Evolutionary conservation across 2,113 vertebrate species (phyloP), one percentile per base, ranked within the genome.

Genomic region (Copsychus sechellarum): DNA sequence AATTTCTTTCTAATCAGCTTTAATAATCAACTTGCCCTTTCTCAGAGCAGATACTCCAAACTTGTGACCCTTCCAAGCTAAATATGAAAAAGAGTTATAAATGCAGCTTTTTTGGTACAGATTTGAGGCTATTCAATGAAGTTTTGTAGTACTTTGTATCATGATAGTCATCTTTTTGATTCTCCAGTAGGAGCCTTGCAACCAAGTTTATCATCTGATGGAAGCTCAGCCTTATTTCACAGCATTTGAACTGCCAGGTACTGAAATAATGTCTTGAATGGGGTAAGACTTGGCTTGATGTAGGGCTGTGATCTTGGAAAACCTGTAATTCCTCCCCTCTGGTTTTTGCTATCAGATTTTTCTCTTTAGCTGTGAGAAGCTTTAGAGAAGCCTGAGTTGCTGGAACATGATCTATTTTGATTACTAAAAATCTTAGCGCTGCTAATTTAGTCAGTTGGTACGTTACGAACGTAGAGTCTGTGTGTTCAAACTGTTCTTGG

Each of bases 401-500:
- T 80, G 53, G 88, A 92, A 92, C 92, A 83, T 17, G 67, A 88
- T 90, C 88, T 96, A 50, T 95, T 96, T 88, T 81, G 71, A 82
- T 93, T 70, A 34, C 88, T 73, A 42, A 88, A 94, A 95, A 40
- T 62, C 93, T 86, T 7, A 50, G 73, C 1, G 0, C 82, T 87
- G 85, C 94, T 95, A 80, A 92, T 94, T 95, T 85, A 89, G 95
- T 91, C 94, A 76, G 90, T 79, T 73, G 11, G 79, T 80, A 85
- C 11, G 66, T 73, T 93, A 28, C 2, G 3, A 80, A 74, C 20
- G 88, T 62, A 56, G 90, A 81, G 57, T 92, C 90, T 86, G 72
- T 74, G 85, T 96, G 90, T 90, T 96, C 95, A 94, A 87, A 90
- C 94, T 94, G 82, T 93, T 96, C 91, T 48, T 65, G 29, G 33